phyloP scores from a whole-genome alignment of 1,140 invertebrate genomes.

The Neodiprion fabricii region DNA sequence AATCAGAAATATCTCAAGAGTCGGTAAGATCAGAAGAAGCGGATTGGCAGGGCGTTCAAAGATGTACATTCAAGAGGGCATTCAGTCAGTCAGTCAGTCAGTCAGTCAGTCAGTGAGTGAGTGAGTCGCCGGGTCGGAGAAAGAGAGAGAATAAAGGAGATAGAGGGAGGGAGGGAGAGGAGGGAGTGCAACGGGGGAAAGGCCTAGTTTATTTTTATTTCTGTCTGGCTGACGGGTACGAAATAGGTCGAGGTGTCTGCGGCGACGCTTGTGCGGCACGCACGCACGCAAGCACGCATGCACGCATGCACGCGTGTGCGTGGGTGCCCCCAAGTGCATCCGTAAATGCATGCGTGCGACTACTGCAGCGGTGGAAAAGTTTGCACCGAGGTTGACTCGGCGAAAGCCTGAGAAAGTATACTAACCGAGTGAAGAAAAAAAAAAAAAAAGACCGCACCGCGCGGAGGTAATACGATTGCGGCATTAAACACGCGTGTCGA shows the following conservation, averaged over 20 bases:
- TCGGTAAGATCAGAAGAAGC: too few relatives aligned
- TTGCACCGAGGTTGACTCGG: background rate
- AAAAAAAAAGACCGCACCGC: background rate
- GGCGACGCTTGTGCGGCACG: constrained; percentile 20
- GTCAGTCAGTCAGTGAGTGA: too few relatives aligned
- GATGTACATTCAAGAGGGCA: too few relatives aligned
- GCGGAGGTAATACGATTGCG: background rate
- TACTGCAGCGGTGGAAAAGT: too few relatives aligned
- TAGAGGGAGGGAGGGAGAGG: background rate
- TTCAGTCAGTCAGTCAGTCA: too few relatives aligned
- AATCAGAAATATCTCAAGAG: too few relatives aligned
- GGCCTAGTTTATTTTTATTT: constrained; percentile 43
- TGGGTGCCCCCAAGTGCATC: background rate
- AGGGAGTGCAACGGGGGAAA: background rate
- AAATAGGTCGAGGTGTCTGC: constrained; percentile 52
- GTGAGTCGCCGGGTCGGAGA: too few relatives aligned
- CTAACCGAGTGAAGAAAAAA: constrained; percentile 14
- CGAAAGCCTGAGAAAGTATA: background rate
- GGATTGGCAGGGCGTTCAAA: too few relatives aligned
- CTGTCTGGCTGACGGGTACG: constrained; percentile 34
- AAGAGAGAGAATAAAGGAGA: too few relatives aligned
- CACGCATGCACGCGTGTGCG: constrained; percentile 18
- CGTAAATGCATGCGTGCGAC: background rate
- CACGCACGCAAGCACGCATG: constrained; percentile 3
- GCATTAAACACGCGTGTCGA: background rate